Evolutionary conservation across 2,888 invertebrate genomes (phyloP).

Genomic region (Helleia helle): DNA sequence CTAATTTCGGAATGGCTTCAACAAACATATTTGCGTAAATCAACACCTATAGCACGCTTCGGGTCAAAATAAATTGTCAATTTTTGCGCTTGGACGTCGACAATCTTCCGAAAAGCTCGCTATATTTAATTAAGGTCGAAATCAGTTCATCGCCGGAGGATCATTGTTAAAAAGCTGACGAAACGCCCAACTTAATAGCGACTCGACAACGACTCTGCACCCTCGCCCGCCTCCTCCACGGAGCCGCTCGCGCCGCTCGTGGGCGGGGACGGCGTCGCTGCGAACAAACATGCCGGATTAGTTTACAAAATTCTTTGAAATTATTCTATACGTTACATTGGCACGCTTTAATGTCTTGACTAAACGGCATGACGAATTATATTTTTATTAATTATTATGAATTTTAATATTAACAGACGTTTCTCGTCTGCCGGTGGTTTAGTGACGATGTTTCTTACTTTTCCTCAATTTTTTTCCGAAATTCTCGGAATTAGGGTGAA

Average conservation of each 20-base stretch:
- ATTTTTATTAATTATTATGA: too few species aligned
- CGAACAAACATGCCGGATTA: not conserved
- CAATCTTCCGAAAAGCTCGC: constrained; percentile 6
- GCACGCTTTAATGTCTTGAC: too few species aligned
- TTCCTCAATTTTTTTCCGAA: too few species aligned
- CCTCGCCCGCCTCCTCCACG: constrained; percentile 23
- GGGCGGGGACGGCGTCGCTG: constrained; percentile 41
- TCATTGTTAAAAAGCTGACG: constrained; percentile 37
- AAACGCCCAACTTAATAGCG: constrained; percentile 67
- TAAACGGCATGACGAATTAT: too few species aligned
- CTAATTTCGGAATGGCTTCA: constrained; percentile 1
- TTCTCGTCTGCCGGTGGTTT: too few species aligned
- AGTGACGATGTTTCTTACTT: too few species aligned
- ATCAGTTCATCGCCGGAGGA: constrained; percentile 18
- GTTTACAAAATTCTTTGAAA: too few species aligned
- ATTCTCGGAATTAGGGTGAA: too few species aligned
- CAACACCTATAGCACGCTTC: constrained; percentile 5
- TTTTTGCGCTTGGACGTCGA: not conserved
- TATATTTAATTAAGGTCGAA: constrained; percentile 9
- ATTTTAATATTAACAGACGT: too few species aligned
- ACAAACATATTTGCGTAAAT: not conserved
- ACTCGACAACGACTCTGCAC: constrained; percentile 33
- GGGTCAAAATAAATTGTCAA: constrained; percentile 5
- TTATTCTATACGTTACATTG: too few species aligned
- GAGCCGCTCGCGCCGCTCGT: constrained; percentile 30